phyloP scores from a whole-genome alignment of 2,888 invertebrate species.

The Pseudococcus viburni region DNA sequence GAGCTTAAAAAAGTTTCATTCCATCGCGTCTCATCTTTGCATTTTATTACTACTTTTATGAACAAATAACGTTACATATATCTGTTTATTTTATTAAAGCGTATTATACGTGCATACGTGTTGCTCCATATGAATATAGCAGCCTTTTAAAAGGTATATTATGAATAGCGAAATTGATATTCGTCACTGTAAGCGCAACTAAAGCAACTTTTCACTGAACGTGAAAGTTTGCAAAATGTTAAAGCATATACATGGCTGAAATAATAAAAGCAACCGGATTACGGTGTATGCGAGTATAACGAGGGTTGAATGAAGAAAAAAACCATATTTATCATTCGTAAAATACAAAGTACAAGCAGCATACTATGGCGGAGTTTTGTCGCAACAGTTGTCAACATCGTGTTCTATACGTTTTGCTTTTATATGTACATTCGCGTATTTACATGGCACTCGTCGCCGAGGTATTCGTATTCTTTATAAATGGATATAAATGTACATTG shows the following conservation, averaged over 20 bases:
- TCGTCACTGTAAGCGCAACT: constrained; percentile 1
- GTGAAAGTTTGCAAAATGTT: background rate
- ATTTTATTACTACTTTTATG: constrained; percentile 45
- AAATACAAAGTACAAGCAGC: background rate
- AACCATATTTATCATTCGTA: constrained; percentile 15
- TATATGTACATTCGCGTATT: background rate
- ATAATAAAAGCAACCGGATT: constrained; percentile 20
- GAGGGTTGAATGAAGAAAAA: background rate
- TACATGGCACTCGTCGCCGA: background rate
- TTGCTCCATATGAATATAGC: background rate
- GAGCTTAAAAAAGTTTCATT: constrained; percentile 40
- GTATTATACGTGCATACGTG: too few species aligned
- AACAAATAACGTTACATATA: constrained; percentile 37
- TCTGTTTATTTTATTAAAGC: constrained; percentile 12
- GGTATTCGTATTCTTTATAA: background rate
- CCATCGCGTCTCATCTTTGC: constrained; percentile 28
- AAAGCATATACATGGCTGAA: background rate
- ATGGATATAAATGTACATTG: background rate
- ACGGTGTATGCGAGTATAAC: background rate
- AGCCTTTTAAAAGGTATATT: background rate
- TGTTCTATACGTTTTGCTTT: background rate
- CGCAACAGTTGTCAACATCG: constrained; percentile 28
- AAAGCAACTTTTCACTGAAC: background rate
- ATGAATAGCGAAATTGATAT: background rate
- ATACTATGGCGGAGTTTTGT: background rate